phyloP scores from a whole-genome alignment of 2,797 vertebrate species.

The Chaetodon trifasciatus region DNA sequence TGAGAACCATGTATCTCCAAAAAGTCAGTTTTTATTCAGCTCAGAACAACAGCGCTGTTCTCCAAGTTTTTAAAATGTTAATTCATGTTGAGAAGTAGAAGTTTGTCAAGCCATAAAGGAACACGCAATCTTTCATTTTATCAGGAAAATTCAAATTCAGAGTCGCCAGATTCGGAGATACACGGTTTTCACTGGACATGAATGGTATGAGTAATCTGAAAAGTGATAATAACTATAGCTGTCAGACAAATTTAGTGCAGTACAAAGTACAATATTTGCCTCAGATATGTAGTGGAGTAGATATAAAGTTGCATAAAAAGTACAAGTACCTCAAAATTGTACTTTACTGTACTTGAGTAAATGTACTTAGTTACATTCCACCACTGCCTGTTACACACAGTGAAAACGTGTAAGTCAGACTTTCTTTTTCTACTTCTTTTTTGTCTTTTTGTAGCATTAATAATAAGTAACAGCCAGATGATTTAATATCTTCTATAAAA shows the following conservation, averaged over 20 bases:
- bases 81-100: not conserved
- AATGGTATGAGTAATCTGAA: not conserved
- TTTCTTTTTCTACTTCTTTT: not conserved
- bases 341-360: not conserved
- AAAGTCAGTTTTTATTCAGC: not conserved
- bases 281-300: not conserved
- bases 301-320: not conserved
- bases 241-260: not conserved
- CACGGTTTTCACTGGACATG: not conserved
- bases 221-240: not conserved
- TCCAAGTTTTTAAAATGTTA: not conserved
- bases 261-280: not conserved
- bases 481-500: not conserved
- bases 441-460: slow-evolving; percentile 2
- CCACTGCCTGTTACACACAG: slow-evolving; percentile 1
- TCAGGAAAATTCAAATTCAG: not conserved
- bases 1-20: not conserved
- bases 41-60: not conserved
- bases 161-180: not conserved
- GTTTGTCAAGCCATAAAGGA: too few relatives aligned
- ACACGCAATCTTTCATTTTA: not conserved
- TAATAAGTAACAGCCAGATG: not conserved
- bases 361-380: not conserved
- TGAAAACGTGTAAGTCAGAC: not conserved
- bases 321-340: not conserved